phyloP scores from a whole-genome alignment of 2,113 vertebrate genomes.

The Galbula dea region DNA sequence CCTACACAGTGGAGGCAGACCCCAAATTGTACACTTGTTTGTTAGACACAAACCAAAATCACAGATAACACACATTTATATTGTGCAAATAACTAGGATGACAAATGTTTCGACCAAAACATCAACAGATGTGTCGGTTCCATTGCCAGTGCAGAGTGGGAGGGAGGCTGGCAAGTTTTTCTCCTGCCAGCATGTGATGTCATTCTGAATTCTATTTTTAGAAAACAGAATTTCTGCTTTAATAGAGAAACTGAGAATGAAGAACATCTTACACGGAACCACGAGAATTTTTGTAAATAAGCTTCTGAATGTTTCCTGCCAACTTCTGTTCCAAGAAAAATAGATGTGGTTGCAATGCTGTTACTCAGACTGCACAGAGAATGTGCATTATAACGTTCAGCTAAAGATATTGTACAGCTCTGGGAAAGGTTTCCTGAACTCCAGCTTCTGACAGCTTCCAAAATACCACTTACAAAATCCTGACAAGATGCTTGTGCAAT shows the following conservation, averaged over 20 bases:
- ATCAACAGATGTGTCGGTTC: neutral
- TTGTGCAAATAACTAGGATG: constrained; percentile 46
- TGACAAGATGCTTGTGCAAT: neutral
- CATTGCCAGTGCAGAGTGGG: neutral
- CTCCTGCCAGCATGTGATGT: neutral
- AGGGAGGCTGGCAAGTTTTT: neutral
- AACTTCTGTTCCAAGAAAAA: neutral
- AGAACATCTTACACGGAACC: neutral
- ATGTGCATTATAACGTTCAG: neutral
- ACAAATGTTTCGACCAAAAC: neutral
- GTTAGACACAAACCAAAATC: constrained; percentile 23
- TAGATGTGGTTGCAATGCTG: neutral
- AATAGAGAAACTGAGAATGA: neutral
- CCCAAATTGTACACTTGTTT: neutral
- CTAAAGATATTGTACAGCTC: neutral
- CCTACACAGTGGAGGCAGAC: neutral
- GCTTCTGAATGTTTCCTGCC: neutral
- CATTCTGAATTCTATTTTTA: neutral
- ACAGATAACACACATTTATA: constrained; percentile 28
- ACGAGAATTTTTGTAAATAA: neutral
- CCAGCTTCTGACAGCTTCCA: neutral
- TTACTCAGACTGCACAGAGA: neutral
- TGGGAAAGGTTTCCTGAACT: neutral
- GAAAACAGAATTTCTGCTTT: constrained; percentile 14
- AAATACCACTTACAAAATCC: neutral